These are phyloP conservation scores for Semotilus atromaculatus DNA, from an alignment of 2,797 vertebrate species.

Conservation along the genomic window DNA sequence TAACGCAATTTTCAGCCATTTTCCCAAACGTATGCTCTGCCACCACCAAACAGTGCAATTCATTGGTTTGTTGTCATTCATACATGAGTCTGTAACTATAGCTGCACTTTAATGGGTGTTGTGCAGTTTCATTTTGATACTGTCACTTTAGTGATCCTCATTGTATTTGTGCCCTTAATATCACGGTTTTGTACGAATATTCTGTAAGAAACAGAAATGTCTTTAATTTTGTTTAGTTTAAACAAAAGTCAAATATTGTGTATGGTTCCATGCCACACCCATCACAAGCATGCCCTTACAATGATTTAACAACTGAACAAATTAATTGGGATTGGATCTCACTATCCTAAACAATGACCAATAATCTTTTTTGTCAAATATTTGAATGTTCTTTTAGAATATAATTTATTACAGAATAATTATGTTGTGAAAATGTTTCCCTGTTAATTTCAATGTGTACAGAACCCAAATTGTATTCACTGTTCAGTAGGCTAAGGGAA, in stretches of 20 bases:
- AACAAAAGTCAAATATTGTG: neutral
- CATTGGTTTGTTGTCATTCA: constrained; percentile 6
- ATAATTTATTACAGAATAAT: neutral
- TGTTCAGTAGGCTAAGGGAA: no score
- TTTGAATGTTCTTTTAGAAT: neutral
- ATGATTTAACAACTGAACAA: neutral
- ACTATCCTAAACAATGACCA: neutral
- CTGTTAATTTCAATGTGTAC: neutral
- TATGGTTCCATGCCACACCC: neutral
- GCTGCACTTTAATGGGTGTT: neutral
- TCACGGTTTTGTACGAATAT: neutral
- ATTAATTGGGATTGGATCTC: neutral
- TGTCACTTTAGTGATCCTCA: neutral
- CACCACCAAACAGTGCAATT: constrained; percentile 13
- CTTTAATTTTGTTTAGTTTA: neutral
- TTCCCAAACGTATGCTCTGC: constrained; percentile 10
- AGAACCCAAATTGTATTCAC: neutral
- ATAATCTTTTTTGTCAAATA: neutral
- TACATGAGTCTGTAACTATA: neutral
- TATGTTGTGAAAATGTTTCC: neutral
- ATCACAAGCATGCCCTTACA: neutral
- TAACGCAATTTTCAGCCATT: constrained; percentile 34
- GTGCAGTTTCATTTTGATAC: neutral
- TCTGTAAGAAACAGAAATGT: neutral
- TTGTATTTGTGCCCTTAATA: neutral